Conservation (phyloP, 2,113 vertebrate species). For the Varanus komodoensis region DNA sequence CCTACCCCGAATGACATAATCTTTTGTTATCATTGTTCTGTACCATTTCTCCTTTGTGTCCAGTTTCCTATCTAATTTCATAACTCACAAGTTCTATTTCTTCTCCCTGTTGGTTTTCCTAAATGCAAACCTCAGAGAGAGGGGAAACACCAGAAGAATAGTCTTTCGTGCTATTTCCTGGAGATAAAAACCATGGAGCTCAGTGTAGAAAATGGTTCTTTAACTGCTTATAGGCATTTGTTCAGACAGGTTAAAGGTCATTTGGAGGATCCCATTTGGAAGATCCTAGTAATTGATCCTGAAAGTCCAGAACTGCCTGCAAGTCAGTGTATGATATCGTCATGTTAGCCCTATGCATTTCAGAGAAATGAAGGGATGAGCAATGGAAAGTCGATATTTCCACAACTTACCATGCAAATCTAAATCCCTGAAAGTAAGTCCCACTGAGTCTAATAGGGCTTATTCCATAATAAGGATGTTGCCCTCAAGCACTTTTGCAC, state of each 20-base stretch:
- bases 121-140: conserved; percentile 32
- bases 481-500: too few species aligned
- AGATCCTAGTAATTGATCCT: conserved; percentile 23
- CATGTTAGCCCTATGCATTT: background rate
- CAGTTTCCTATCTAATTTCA: conserved; percentile 34
- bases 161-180: conserved; percentile 58
- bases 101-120: conserved; percentile 52
- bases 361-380: conserved; percentile 10
- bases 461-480: too few species aligned
- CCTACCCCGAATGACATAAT: background rate
- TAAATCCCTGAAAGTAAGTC: background rate
- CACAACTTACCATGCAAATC: background rate
- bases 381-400: conserved; percentile 6
- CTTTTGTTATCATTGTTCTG: background rate
- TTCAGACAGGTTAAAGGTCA: conserved; percentile 16
- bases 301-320: conserved; percentile 21
- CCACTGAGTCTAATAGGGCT: too few species aligned
- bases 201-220: conserved; percentile 38
- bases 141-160: conserved; percentile 64
- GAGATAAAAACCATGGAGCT: conserved; percentile 36
- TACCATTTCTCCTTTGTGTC: background rate
- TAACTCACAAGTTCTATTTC: conserved; percentile 35
- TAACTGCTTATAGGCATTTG: conserved; percentile 2
- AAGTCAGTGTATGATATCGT: background rate
- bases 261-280: background rate